A percentile compares a stretch with the other conserved stretches of the same genome.
Conservation (phyloP, 2,113 vertebrate genomes). For the Saguinus midas region DNA sequence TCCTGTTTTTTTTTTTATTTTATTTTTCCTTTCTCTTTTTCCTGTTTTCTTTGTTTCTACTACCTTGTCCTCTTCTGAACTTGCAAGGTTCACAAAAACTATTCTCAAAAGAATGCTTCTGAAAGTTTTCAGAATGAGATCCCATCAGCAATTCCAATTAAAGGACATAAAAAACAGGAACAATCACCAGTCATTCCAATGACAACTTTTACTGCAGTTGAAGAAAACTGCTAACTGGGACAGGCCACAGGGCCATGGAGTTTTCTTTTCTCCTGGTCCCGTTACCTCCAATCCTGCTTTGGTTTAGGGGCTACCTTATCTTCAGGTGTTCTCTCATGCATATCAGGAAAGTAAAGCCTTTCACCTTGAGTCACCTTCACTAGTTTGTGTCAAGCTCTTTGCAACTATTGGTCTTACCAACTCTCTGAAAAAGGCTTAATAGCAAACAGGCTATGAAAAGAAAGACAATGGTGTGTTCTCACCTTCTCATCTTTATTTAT, state of each 20-base stretch:
- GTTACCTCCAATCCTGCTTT: too few relatives aligned
- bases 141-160: fast-evolving
- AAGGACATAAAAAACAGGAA: background rate
- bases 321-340: background rate
- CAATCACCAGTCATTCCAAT: too few relatives aligned
- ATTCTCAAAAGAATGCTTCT: background rate
- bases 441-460: background rate
- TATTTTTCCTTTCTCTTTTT: background rate
- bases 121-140: background rate
- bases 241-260: background rate
- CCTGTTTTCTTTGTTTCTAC: background rate
- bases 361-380: background rate
- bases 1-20: too few relatives aligned
- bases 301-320: too few relatives aligned
- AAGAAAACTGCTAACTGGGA: background rate
- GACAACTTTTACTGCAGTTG: background rate
- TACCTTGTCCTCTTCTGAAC: background rate
- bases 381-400: background rate
- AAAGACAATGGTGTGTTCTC: fast-evolving
- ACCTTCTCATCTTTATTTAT: background rate
- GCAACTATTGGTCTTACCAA: background rate
- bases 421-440: background rate
- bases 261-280: background rate
- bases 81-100: background rate
- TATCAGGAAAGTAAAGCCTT: background rate